Conservation (phyloP, 2,113 vertebrate genomes). For the Atrichornis clamosus region DNA sequence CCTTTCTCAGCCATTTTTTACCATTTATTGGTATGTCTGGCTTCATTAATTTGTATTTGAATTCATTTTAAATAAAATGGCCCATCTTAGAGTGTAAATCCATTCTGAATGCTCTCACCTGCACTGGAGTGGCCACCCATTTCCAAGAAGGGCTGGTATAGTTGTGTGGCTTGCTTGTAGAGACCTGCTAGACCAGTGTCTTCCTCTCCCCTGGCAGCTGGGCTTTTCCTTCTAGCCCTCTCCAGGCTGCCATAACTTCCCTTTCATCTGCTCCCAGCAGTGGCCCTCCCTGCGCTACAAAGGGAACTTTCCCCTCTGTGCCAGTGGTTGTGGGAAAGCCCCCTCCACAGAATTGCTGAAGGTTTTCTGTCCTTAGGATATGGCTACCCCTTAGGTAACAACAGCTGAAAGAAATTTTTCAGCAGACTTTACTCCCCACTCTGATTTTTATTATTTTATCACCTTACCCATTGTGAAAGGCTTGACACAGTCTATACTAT, state of each 20-base stretch:
- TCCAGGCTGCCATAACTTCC: background rate
- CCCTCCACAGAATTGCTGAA: background rate
- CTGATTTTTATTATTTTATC: background rate
- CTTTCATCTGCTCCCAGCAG: background rate
- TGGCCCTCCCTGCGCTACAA: background rate
- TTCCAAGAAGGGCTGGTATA: background rate
- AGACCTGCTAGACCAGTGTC: background rate
- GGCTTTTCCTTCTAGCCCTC: background rate
- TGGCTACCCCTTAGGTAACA: background rate
- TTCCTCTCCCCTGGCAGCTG: background rate
- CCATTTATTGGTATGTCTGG: background rate
- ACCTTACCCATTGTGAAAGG: background rate
- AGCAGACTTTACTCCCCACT: background rate
- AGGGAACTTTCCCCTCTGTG: background rate
- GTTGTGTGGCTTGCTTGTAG: accelerated
- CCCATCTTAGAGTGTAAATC: background rate
- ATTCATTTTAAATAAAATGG: background rate
- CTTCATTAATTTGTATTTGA: background rate
- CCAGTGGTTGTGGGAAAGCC: background rate
- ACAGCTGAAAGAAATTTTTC: background rate
- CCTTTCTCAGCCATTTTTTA: background rate
- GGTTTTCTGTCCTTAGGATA: background rate
- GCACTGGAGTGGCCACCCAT: background rate
- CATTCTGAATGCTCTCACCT: background rate
- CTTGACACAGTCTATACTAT: background rate